These are phyloP conservation scores for Galago senegalensis DNA, from an alignment of 2,797 vertebrate species.

Conservation along the genomic window DNA sequence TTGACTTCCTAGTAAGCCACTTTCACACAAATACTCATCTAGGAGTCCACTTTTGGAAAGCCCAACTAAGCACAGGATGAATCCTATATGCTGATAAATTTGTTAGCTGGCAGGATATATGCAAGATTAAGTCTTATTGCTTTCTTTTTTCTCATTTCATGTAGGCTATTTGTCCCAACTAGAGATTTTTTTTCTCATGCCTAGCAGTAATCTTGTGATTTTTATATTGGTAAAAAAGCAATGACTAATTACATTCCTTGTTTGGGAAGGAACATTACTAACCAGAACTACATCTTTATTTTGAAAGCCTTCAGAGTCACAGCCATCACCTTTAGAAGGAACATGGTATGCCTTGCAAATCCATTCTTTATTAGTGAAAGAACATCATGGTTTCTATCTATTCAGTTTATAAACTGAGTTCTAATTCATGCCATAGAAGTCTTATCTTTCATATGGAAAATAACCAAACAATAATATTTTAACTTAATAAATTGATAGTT, in stretches of 20 bases:
- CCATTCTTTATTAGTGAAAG: constrained; percentile 20
- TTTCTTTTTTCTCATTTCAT: neutral
- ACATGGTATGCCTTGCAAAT: neutral
- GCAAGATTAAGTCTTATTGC: neutral
- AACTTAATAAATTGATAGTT: constrained; percentile 35
- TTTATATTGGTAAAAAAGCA: constrained; percentile 43
- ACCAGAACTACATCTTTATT: constrained; percentile 20
- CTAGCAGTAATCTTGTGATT: constrained; percentile 33
- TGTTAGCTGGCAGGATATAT: neutral
- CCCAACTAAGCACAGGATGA: neutral
- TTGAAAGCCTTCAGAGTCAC: constrained; percentile 57
- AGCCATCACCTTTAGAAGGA: constrained; percentile 21
- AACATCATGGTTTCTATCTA: neutral
- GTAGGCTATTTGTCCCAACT: constrained; percentile 11
- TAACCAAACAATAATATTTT: constrained; percentile 58
- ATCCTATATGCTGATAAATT: neutral
- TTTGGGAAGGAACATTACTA: constrained; percentile 20
- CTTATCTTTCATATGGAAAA: constrained; percentile 35
- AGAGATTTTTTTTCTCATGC: neutral
- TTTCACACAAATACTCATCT: neutral
- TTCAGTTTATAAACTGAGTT: constrained; percentile 54
- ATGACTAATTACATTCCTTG: neutral
- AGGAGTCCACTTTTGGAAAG: constrained; percentile 28
- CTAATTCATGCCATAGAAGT: neutral
- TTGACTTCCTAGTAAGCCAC: neutral